phyloP scores from a whole-genome alignment of 1,140 invertebrate genomes.

The Cyrtorhinus lividipennis region DNA sequence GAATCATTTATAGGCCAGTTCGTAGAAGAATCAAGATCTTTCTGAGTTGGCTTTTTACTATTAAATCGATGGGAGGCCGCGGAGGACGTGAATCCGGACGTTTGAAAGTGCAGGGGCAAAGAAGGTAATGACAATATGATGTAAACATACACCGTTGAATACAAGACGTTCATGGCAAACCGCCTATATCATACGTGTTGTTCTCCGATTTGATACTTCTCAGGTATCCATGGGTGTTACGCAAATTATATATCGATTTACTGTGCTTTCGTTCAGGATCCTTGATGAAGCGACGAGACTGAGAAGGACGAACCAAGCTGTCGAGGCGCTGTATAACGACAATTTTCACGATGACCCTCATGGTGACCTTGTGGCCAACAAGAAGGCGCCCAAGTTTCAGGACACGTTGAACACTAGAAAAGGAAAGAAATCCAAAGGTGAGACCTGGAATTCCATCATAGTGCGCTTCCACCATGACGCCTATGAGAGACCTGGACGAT shows the following conservation, averaged over 20 bases:
- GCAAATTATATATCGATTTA: not conserved
- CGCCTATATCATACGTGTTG: not conserved
- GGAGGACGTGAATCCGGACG: not conserved
- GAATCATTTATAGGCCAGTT: too few species aligned
- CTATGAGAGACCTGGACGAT: too few species aligned
- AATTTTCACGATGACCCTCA: constrained; percentile 98
- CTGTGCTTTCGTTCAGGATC: constrained; percentile 34
- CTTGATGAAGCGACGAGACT: constrained; percentile 77
- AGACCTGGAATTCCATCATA: not conserved
- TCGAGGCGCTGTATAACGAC: constrained; percentile 91
- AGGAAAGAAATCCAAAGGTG: constrained; percentile 51
- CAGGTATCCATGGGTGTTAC: not conserved
- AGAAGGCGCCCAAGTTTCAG: constrained; percentile 91
- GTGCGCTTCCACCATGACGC: too few species aligned
- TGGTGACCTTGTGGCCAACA: constrained; percentile 86
- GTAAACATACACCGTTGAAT: not conserved
- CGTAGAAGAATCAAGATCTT: too few species aligned
- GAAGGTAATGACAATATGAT: not conserved
- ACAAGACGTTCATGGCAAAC: not conserved
- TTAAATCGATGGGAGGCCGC: not conserved
- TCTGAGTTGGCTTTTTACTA: too few species aligned
- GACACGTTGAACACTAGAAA: constrained; percentile 64
- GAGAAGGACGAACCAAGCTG: constrained; percentile 69
- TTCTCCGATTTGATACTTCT: not conserved
- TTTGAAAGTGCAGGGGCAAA: not conserved